These are phyloP conservation scores for Apodemia mormo DNA, from an alignment of 2,888 invertebrate species.

Conservation along the genomic window DNA sequence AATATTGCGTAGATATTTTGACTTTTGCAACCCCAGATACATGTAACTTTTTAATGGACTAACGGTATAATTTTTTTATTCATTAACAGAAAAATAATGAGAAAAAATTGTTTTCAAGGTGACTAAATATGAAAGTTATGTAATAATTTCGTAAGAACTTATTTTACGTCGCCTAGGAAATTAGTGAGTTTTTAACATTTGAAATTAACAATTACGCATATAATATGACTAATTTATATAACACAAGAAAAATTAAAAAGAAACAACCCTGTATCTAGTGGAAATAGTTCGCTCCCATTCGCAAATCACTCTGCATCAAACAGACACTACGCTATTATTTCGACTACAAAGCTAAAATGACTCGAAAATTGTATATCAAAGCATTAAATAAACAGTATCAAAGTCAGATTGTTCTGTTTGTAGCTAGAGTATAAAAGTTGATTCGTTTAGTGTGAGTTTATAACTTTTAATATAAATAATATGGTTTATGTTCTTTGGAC, in stretches of 20 bases:
- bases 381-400: constrained; percentile 42
- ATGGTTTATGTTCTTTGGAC: background rate
- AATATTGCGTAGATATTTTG: no score
- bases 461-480: constrained; percentile 7
- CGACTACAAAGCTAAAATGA: constrained; percentile 44
- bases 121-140: no score
- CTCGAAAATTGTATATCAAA: constrained; percentile 43
- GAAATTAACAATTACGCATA: no score
- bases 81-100: no score
- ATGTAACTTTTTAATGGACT: no score
- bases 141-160: no score
- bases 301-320: constrained; percentile 38
- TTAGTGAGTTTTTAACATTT: no score
- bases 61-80: no score
- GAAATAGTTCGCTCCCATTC: constrained; percentile 33
- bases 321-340: constrained; percentile 36
- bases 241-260: background rate
- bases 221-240: no score
- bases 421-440: constrained; percentile 33
- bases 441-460: constrained; percentile 6
- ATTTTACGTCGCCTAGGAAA: no score
- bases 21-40: no score
- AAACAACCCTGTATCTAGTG: constrained; percentile 28
- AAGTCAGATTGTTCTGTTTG: constrained; percentile 37
- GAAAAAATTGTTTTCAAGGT: no score